These are phyloP conservation scores for Gavialis gangeticus DNA, from an alignment of 2,113 vertebrate genomes.

Conservation along the genomic window DNA sequence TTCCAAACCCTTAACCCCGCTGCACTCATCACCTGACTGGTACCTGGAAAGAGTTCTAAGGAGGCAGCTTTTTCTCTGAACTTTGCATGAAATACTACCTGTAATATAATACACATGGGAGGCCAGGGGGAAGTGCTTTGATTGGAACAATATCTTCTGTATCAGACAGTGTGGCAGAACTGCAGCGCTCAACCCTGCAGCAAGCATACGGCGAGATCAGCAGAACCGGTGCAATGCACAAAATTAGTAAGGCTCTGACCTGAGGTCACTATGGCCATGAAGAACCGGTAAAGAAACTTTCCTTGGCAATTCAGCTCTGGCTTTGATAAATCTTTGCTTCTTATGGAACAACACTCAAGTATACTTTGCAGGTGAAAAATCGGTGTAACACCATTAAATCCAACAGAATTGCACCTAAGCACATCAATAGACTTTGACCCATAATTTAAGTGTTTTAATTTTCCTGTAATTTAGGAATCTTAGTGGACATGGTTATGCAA, in stretches of 20 bases:
- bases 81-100: neutral
- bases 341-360: neutral
- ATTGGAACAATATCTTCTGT: neutral
- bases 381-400: neutral
- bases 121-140: neutral
- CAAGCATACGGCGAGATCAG: neutral
- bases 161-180: neutral
- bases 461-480: no score
- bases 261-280: neutral
- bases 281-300: neutral
- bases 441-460: no score
- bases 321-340: neutral
- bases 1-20: neutral
- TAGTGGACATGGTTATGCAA: no score
- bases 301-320: neutral
- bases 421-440: neutral
- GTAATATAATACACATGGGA: neutral
- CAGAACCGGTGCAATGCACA: neutral
- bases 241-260: neutral
- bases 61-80: neutral
- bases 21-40: neutral
- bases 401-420: neutral
- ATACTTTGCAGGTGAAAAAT: neutral
- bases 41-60: neutral
- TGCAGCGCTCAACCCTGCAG: neutral